Base-by-base conservation (phyloP, 2,888 invertebrate genomes). In the Plagiodera versicolora region DNA sequence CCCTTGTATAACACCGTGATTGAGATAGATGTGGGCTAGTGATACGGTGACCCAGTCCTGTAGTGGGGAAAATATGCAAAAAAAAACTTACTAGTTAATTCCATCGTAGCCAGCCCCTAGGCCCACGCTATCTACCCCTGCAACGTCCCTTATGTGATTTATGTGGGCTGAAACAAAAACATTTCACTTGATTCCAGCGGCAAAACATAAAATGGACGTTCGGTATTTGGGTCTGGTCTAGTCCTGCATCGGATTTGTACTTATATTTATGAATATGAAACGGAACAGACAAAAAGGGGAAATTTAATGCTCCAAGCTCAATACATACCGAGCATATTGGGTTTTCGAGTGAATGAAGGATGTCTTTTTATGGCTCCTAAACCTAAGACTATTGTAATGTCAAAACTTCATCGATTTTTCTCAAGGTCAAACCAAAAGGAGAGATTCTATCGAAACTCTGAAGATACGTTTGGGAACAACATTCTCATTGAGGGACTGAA, bases 101-200 rank as follows among this genome's bases (percentile, higher is more conserved):
- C 94, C 94, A 79, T 94, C 92, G 82, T 91, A 94, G 73, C 93
- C 94, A 61, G 92, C 93, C 65, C 94, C 94, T 65, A 94, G 85
- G 53, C 94, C 94, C 64, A 94, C 91, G 81, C 91, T 89, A 83
- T 94, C 92, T 74, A 92, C 89, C 67, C 94, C 94, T 64, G 92
- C 92, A 66, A 92, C 86, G 76, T 89, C 88, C 73, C 91, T 86
- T 77, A 94, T 90, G 83, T 94, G 92, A 85, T 94, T 93, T 81
- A 94, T 92, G 83, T 94, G 94, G 71, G 91, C 94, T 93, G 85
- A 61, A 86, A 86, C 61, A 57, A 61, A 67, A 63, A 63, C 50
- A 59, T 49, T 44, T 44, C 44, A 53, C 45, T 53, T 24, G 30
- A 53, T 53, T 53, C 11, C 11, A 6, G 10, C 28, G 28, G 24